Percentiles rank a stretch among this genome's conserved stretches.
Conservation (phyloP, 2,113 vertebrate species). For the Cranoglanis bouderius region DNA sequence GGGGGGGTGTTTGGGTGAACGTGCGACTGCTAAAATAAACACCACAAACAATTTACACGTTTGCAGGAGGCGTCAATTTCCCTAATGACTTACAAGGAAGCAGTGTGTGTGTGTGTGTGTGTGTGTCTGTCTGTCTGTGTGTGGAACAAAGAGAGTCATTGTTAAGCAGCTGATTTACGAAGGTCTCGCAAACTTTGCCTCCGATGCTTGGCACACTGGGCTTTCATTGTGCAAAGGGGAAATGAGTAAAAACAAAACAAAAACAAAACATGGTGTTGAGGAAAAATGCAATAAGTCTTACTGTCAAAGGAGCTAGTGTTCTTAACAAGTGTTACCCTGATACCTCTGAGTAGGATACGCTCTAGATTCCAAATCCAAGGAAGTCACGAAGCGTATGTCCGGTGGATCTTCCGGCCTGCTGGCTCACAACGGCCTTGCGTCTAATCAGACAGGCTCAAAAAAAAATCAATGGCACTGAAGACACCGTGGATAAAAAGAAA, state of each 20-base stretch:
- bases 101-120: constrained; percentile 14
- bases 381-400: background rate
- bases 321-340: background rate
- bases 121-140: constrained; percentile 26
- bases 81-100: constrained; percentile 31
- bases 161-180: constrained; percentile 76
- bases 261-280: constrained; percentile 52
- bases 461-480: constrained; percentile 21
- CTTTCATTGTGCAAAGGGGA: constrained; percentile 67
- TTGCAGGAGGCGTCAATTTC: constrained; percentile 40
- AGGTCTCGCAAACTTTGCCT: constrained; percentile 36
- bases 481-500: background rate
- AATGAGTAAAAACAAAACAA: constrained; percentile 23
- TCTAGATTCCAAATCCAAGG: background rate
- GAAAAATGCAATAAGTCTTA: constrained; percentile 59
- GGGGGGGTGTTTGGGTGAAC: background rate
- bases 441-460: constrained; percentile 8
- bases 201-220: constrained; percentile 60
- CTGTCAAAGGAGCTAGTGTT: constrained; percentile 70
- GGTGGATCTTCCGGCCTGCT: background rate
- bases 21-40: constrained; percentile 59
- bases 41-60: constrained; percentile 59
- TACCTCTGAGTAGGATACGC: background rate
- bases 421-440: background rate
- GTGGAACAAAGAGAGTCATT: constrained; percentile 62